These are phyloP conservation scores for Cherax destructor DNA, from an alignment of 1,140 invertebrate genomes.

Conservation along the genomic window DNA sequence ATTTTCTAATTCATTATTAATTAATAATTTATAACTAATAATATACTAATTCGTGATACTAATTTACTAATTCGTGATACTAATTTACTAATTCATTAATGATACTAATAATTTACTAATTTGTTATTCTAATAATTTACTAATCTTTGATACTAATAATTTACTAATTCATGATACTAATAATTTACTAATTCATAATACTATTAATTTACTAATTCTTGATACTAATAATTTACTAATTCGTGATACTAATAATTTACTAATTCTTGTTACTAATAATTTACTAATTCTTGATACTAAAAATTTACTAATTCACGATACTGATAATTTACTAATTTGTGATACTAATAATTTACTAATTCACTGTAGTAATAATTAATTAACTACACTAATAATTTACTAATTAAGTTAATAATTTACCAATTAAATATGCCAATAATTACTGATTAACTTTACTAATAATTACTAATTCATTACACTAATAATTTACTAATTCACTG, in stretches of 20 bases:
- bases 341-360: background rate
- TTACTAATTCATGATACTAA: background rate
- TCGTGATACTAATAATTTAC: background rate
- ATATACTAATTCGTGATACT: background rate
- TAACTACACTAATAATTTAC: background rate
- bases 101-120: background rate
- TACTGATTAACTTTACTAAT: background rate
- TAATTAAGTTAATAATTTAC: background rate
- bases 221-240: background rate
- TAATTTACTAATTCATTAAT: background rate
- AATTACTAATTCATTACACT: background rate
- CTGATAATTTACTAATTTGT: background rate
- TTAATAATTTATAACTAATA: too few relatives aligned
- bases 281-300: background rate
- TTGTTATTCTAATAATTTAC: background rate
- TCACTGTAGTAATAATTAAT: background rate
- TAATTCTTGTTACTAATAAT: background rate
- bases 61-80: background rate
- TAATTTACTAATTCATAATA: background rate
- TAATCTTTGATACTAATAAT: background rate
- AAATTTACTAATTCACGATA: background rate
- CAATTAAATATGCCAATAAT: too few relatives aligned
- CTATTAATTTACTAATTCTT: background rate
- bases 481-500: background rate
- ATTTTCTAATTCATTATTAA: too few relatives aligned